Percentiles rank a stretch among this genome's conserved stretches.
These are phyloP conservation scores for Drosophila nigricruria DNA, from an alignment of 2,888 invertebrate species.

Conservation along the genomic window DNA sequence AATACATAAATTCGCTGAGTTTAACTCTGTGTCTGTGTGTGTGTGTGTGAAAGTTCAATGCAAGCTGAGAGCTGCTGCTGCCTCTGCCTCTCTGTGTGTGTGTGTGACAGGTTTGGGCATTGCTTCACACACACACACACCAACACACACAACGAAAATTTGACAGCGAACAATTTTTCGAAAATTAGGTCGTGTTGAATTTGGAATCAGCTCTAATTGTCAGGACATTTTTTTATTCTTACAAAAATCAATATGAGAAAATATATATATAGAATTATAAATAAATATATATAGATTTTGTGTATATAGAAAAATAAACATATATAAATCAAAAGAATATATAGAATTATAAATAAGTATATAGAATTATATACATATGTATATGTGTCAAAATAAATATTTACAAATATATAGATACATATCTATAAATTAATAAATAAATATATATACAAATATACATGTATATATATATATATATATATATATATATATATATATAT, in stretches of 20 bases:
- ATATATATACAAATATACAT: too few relatives aligned
- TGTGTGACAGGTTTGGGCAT: constrained; percentile 2
- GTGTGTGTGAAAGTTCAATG: constrained; percentile 54
- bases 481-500: too few relatives aligned
- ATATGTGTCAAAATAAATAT: too few relatives aligned
- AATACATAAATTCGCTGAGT: constrained; percentile 17
- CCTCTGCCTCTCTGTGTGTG: background rate
- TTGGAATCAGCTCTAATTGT: constrained; percentile 53
- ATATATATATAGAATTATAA: background rate
- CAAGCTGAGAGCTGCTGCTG: constrained; percentile 18
- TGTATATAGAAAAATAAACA: background rate
- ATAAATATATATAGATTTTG: background rate
- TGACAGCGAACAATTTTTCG: constrained; percentile 51
- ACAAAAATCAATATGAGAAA: constrained; percentile 3
- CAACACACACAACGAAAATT: constrained; percentile 24
- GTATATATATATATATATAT: too few relatives aligned
- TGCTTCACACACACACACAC: constrained; percentile 10
- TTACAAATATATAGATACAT: too few relatives aligned
- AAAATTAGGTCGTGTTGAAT: constrained; percentile 65
- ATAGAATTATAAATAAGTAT: background rate
- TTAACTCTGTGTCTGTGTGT: constrained; percentile 3
- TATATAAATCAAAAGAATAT: background rate
- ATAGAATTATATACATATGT: too few relatives aligned
- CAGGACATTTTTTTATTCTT: constrained; percentile 11
- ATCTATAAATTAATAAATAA: too few relatives aligned